Percentiles rank a stretch among this genome's conserved stretches.
Conservation (phyloP, 2,797 vertebrate genomes). For the Fratercula arctica region DNA sequence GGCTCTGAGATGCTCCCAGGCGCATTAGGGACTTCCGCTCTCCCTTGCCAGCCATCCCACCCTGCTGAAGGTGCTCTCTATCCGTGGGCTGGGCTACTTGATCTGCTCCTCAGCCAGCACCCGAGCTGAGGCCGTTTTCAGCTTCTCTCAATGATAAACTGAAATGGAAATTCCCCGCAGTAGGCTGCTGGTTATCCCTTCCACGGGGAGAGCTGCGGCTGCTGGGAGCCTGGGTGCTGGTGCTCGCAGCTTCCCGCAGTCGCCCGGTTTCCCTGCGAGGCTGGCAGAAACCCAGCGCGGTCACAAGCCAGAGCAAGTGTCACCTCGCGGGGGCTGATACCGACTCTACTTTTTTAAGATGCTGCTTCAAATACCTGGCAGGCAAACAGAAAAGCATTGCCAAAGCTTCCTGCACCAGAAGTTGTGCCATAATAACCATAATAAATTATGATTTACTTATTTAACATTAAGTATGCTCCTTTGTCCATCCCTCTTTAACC, state of each 20-base stretch:
- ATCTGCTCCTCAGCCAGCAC: not conserved
- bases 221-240: not conserved
- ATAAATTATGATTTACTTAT: not conserved
- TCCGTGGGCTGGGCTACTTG: not conserved
- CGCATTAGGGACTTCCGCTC: rapidly evolving
- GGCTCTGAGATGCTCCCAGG: not conserved
- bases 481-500: not conserved
- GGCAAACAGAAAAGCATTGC: not conserved
- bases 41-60: not conserved
- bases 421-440: not conserved
- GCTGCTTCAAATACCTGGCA: not conserved
- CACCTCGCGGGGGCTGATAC: not conserved
- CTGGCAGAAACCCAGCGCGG: not conserved
- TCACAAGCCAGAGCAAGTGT: not conserved
- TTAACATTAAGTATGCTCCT: not conserved
- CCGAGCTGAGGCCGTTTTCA: not conserved
- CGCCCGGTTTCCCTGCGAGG: not conserved
- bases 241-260: rapidly evolving
- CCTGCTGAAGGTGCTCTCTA: not conserved
- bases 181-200: not conserved
- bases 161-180: not conserved
- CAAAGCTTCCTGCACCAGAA: not conserved
- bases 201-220: rapidly evolving
- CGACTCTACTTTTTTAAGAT: not conserved
- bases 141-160: not conserved